A percentile compares a stretch with the other conserved stretches of the same genome.
phyloP scores from a whole-genome alignment of 1,140 invertebrate species.

The Drosophila arawakana region DNA sequence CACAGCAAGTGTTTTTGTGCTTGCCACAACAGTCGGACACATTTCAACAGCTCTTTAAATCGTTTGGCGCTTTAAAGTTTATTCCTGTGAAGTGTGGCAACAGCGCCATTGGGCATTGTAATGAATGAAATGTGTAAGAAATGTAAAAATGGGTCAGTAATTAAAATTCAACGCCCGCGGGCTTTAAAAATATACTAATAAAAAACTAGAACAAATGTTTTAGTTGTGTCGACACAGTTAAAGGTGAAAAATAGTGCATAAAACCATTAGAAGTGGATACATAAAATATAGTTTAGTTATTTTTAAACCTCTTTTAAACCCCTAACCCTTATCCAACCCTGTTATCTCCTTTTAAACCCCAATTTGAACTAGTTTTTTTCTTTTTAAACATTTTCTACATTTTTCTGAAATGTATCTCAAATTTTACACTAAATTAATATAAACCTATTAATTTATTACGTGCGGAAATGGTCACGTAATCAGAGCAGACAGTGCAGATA shows the following conservation, averaged over 20 bases:
- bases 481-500: constrained; percentile 18
- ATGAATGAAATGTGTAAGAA: constrained; percentile 31
- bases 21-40: not conserved
- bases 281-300: no score
- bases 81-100: constrained; percentile 35
- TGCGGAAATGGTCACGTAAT: constrained; percentile 48
- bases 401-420: no score
- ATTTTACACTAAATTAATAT: not conserved
- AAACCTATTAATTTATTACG: not conserved
- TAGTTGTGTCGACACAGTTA: not conserved
- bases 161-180: constrained; percentile 58
- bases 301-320: no score
- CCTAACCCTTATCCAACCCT: no score
- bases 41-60: constrained; percentile 31
- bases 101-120: constrained; percentile 22
- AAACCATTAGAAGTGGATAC: not conserved
- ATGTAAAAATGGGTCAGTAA: constrained; percentile 39
- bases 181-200: constrained; percentile 32
- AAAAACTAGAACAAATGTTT: constrained; percentile 4
- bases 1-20: not conserved
- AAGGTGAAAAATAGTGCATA: not conserved
- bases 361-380: no score
- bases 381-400: no score
- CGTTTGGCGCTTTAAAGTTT: constrained; percentile 31
- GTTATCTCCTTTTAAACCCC: no score